Base-by-base conservation (phyloP, 1,140 invertebrate species). In the Zaprionus ghesquierei region DNA sequence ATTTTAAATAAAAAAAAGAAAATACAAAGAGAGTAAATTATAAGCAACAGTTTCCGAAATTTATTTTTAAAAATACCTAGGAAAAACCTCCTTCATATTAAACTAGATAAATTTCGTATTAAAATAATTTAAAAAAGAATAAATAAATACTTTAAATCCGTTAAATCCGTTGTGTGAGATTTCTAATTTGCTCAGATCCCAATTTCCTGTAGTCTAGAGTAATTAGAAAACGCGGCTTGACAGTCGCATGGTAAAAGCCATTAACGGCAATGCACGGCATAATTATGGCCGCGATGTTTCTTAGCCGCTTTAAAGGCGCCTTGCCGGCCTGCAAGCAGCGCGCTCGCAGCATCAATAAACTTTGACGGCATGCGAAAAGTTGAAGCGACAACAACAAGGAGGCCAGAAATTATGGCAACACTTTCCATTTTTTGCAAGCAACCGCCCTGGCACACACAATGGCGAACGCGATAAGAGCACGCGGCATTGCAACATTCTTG, bases 381-480 rank as follows among this genome's bases (percentile, higher is more conserved):
- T 68, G 50, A 54, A 53, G 29, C 44, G 54, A 44, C 55, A 75
- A 46, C 62, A 61, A 61, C 59, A 35, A 51, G 35, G 13, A 25
- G 35, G 59, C 22, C 61, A 58, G 35, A 86, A 85, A 86, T 86
- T 86, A 86, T 86, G 68, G 78, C 75, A 68, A 86, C 81, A 86
- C 81, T 86, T 86, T 87, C 72, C 31, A 70, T 73, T 87, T 81
- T 87, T 82, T 69, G 50, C 58, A 27, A 55, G 41, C 44, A 13
- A 56, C 53, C 75, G 77, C 73, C 71, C 53, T 71, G 77, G 69
- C 71, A 77, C 75, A 5, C 20, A 77, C 74, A 65, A 82, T 50
- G 61, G 59, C 49, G 29, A 51, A 23, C 55, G 35, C 51, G 61
- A 74, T 59, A 56, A 71, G 66, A 62, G 51, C 25, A 9, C 61